phyloP scores from a whole-genome alignment of 2,888 invertebrate genomes.

The Eupithecia centaureata region DNA sequence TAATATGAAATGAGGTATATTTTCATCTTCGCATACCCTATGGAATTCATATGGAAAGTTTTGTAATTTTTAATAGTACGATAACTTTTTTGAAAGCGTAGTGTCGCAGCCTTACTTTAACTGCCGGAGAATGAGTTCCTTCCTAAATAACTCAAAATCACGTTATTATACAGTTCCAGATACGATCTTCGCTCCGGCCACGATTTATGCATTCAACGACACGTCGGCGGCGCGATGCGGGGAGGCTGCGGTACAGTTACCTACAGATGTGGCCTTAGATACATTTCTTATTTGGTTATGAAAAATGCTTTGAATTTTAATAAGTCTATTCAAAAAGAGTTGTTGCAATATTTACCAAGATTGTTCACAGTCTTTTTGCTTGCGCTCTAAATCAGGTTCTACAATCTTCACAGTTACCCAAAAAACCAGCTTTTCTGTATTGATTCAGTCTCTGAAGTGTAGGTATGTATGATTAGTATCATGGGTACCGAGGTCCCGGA shows the following conservation, averaged over 20 bases:
- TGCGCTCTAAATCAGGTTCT: neutral
- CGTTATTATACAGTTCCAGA: constrained; percentile 35
- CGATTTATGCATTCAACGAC: constrained; percentile 45
- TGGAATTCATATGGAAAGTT: neutral
- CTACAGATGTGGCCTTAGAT: constrained; percentile 20
- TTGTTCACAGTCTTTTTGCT: neutral
- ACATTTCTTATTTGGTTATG: constrained; percentile 33
- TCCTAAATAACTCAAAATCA: constrained; percentile 36
- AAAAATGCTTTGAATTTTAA: constrained; percentile 24
- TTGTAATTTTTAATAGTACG: neutral
- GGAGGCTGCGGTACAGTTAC: constrained; percentile 15
- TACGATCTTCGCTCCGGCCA: constrained; percentile 41
- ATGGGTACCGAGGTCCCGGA: constrained; percentile 47
- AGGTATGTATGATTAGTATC: neutral
- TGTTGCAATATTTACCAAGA: constrained; percentile 13
- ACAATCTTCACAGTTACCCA: neutral
- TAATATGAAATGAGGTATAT: too few relatives aligned
- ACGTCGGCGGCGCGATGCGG: constrained; percentile 25
- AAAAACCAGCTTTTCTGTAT: neutral
- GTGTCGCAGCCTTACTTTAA: constrained; percentile 37
- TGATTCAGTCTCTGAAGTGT: neutral
- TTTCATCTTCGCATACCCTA: too few relatives aligned
- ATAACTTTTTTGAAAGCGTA: neutral
- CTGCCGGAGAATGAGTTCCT: constrained; percentile 36
- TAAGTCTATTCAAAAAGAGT: constrained; percentile 16